These are phyloP conservation scores for Glaucomys volans DNA, from an alignment of 2,113 vertebrate genomes.

Conservation along the genomic window DNA sequence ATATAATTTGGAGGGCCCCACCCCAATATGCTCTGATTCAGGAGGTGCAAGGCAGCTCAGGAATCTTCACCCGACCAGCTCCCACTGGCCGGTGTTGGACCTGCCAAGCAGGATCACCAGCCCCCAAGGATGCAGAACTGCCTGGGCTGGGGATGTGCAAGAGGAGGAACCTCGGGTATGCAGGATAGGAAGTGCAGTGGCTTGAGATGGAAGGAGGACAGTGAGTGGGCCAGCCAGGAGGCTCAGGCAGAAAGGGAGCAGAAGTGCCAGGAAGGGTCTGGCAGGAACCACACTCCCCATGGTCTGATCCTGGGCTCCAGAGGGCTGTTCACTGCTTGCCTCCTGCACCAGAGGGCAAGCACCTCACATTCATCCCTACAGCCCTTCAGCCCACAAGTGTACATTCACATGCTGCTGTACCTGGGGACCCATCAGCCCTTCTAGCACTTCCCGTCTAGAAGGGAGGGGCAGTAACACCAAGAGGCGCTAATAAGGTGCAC, in stretches of 20 bases:
- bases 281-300: not conserved
- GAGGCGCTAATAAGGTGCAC: not conserved
- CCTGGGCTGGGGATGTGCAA: not conserved
- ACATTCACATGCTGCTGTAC: not conserved
- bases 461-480: not conserved
- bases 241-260: not conserved
- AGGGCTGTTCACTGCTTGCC: not conserved
- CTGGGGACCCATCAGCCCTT: not conserved
- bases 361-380: not conserved
- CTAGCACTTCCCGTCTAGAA: not conserved
- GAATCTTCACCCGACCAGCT: not conserved
- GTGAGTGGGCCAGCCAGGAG: not conserved
- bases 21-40: constrained; percentile 16
- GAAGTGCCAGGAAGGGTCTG: not conserved
- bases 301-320: not conserved
- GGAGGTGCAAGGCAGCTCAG: not conserved
- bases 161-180: not conserved
- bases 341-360: not conserved
- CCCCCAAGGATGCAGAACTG: not conserved
- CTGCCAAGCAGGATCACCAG: not conserved
- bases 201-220: not conserved
- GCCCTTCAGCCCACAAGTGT: not conserved
- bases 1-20: not conserved
- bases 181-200: not conserved
- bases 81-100: not conserved